These are phyloP conservation scores for Nanorana parkeri DNA, from an alignment of 2,113 vertebrate genomes.

Conservation along the genomic window DNA sequence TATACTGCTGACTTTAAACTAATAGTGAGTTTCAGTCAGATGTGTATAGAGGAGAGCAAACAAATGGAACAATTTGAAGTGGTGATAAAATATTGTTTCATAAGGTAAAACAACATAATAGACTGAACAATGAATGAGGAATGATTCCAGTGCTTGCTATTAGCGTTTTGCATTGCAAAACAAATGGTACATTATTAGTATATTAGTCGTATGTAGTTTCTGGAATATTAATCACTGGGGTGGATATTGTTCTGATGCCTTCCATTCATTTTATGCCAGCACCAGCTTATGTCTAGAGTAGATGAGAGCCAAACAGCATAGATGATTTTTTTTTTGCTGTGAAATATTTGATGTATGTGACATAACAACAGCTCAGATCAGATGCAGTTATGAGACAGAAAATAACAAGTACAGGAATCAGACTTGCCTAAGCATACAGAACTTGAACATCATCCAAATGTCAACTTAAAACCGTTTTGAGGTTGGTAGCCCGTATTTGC, in stretches of 20 bases:
- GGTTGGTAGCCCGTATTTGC: conserved; percentile 11
- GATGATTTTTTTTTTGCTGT: conserved; percentile 8
- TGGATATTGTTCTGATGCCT: background rate
- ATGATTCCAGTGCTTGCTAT: no score
- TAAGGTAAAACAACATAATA: no score
- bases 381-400: conserved; percentile 11
- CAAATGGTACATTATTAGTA: no score
- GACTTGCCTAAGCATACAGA: background rate
- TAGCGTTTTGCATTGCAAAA: no score
- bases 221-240: no score
- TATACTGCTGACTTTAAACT: no score
- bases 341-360: background rate
- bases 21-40: no score
- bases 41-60: no score
- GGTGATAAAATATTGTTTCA: no score
- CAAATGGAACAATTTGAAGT: no score
- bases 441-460: conserved; percentile 6
- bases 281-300: background rate
- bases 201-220: no score
- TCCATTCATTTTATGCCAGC: conserved; percentile 6
- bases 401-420: conserved; percentile 16
- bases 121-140: no score
- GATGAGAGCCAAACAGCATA: conserved; percentile 6
- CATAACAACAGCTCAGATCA: conserved; percentile 16
- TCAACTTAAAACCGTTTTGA: conserved; percentile 25